A percentile compares a stretch with the other conserved stretches of the same genome.
Evolutionary conservation across 53 echinoderm and acorn worm species (phyloP).

Genomic region (Antedon mediterranea): DNA sequence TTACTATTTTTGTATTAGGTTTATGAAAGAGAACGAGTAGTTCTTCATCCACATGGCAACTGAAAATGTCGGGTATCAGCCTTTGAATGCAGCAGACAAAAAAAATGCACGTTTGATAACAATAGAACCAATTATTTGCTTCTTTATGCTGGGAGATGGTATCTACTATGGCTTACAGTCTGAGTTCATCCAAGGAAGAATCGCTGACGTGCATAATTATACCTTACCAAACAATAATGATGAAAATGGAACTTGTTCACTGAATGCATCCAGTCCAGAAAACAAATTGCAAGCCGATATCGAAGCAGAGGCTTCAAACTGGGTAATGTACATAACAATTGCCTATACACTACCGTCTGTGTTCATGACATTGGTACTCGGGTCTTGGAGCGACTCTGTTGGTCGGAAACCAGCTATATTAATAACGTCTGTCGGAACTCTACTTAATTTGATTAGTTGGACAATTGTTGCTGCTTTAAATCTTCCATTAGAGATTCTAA

Average conservation of each 20-base stretch:
- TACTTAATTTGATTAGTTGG: neutral
- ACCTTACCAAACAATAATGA: neutral
- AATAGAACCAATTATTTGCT: neutral
- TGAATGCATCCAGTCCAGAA: conserved; percentile 2
- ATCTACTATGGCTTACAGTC: neutral
- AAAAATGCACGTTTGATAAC: neutral
- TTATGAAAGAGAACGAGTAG: no score
- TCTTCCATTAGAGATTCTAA: conserved; percentile 15
- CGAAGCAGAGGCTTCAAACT: conserved; percentile 17
- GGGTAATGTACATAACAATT: conserved; percentile 24
- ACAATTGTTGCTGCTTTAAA: conserved; percentile 22
- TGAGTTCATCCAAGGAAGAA: conserved; percentile 10
- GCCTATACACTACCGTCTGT: conserved; percentile 4
- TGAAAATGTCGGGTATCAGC: neutral
- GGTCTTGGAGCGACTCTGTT: conserved; percentile 29
- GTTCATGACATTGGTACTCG: conserved; percentile 10
- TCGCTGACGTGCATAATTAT: conserved; percentile 5
- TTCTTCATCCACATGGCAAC: no score
- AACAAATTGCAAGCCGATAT: conserved; percentile 9
- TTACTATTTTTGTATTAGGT: no score
- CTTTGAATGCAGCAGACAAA: neutral
- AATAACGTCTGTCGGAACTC: conserved; percentile 9
- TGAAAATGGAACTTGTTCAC: conserved; percentile 3
- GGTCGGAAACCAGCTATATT: conserved; percentile 26
- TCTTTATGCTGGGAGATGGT: neutral